A percentile compares a stretch with the other conserved stretches of the same genome.
Evolutionary conservation across 2,888 invertebrate species (phyloP).

Genomic region (Epirrita christyi): DNA sequence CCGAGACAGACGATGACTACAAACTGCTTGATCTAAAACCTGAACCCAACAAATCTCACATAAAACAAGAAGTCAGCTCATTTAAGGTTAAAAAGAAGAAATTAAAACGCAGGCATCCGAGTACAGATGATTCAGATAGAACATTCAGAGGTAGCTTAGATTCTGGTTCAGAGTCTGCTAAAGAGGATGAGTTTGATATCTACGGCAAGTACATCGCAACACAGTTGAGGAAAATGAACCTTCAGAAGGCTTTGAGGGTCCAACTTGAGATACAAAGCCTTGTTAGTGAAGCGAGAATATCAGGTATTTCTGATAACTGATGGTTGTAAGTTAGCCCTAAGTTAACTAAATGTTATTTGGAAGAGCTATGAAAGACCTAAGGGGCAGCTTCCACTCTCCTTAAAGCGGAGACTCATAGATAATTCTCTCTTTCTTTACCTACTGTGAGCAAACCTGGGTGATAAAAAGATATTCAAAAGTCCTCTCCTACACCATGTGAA

Average conservation of each 20-base stretch:
- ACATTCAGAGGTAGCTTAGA: slow-evolving; percentile 50
- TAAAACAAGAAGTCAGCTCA: slow-evolving; percentile 33
- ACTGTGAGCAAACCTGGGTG: too few species aligned
- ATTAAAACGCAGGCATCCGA: slow-evolving; percentile 51
- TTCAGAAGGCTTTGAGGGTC: slow-evolving; percentile 65
- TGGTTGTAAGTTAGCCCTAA: neutral
- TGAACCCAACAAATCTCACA: slow-evolving; percentile 48
- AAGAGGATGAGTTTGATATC: slow-evolving; percentile 78
- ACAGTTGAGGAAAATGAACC: slow-evolving; percentile 70
- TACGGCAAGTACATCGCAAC: slow-evolving; percentile 76
- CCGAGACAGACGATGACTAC: slow-evolving; percentile 49
- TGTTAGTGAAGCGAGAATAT: slow-evolving; percentile 70
- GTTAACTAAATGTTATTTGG: slow-evolving; percentile 16
- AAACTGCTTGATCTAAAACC: slow-evolving; percentile 51
- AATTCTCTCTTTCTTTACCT: too few species aligned
- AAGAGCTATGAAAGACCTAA: too few species aligned
- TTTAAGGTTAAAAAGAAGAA: slow-evolving; percentile 59
- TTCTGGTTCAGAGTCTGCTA: slow-evolving; percentile 44
- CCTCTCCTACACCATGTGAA: too few species aligned
- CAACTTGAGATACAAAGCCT: slow-evolving; percentile 74
- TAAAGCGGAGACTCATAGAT: too few species aligned
- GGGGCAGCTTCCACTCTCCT: too few species aligned
- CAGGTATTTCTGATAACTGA: slow-evolving; percentile 48
- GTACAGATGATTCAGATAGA: slow-evolving; percentile 55
- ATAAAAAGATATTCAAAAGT: too few species aligned